These are phyloP conservation scores for Uromys caudimaculatus DNA, from an alignment of 2,797 vertebrate species.

Conservation along the genomic window DNA sequence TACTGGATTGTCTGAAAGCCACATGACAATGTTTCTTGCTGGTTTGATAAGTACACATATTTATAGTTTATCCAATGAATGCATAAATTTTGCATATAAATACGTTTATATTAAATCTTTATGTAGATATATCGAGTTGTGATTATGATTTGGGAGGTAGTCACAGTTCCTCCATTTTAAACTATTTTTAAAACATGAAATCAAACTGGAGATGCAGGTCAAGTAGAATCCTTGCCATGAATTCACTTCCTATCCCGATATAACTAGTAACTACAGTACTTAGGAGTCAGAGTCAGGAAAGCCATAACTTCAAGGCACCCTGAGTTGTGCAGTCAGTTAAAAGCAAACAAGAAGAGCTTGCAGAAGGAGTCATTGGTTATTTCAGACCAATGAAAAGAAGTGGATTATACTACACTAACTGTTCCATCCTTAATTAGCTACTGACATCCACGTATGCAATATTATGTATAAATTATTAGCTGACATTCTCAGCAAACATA, in stretches of 20 bases:
- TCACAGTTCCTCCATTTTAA: too few relatives aligned
- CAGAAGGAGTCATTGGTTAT: background rate
- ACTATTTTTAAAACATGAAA: background rate
- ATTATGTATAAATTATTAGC: background rate
- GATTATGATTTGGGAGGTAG: background rate
- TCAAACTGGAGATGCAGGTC: background rate
- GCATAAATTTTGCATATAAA: background rate
- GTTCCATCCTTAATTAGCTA: background rate
- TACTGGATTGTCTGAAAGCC: background rate
- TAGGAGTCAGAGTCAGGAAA: background rate
- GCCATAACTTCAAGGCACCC: background rate
- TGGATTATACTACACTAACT: background rate
- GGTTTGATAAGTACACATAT: background rate
- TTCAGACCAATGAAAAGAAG: background rate
- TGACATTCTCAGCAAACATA: background rate
- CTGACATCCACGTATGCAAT: background rate
- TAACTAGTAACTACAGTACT: background rate
- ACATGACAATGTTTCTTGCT: background rate
- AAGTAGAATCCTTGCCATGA: background rate
- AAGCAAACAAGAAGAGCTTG: background rate
- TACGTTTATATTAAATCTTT: fast-evolving
- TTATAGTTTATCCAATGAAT: background rate
- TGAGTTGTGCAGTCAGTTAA: background rate
- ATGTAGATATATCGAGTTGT: background rate
- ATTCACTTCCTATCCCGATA: background rate